phyloP scores from a whole-genome alignment of 2,888 invertebrate species.

The Seira ritae region DNA sequence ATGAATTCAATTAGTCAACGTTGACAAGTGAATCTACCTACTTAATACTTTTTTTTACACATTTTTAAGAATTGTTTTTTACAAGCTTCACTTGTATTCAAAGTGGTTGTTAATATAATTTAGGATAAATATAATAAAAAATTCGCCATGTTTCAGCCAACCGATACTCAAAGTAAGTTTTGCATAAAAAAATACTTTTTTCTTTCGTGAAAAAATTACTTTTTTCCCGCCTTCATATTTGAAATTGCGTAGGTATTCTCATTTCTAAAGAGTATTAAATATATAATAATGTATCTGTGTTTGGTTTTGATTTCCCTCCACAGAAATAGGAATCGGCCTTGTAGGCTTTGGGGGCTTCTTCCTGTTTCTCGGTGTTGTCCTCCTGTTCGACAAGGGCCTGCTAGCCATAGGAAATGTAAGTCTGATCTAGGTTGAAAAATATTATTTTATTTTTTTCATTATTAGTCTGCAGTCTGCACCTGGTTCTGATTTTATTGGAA shows the following conservation, averaged over 20 bases:
- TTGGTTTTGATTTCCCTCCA: constrained; percentile 75
- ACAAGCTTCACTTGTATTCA: too few relatives aligned
- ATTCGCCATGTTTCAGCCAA: constrained; percentile 76
- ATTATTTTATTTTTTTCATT: too few relatives aligned
- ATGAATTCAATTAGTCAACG: too few relatives aligned
- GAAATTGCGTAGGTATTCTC: neutral
- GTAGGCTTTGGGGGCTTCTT: constrained; percentile 97
- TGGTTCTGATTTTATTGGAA: neutral
- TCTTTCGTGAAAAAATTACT: too few relatives aligned
- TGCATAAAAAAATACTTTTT: neutral
- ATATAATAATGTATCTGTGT: neutral
- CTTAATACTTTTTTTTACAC: too few relatives aligned
- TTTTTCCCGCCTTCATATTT: neutral
- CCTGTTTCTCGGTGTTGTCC: constrained; percentile 92
- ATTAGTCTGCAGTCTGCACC: neutral
- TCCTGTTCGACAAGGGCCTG: constrained; percentile 97
- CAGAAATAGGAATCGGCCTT: constrained; percentile 98
- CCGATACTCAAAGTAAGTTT: constrained; percentile 77
- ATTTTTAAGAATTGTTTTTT: too few relatives aligned
- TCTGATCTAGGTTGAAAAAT: too few relatives aligned
- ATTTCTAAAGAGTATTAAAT: neutral
- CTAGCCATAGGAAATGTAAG: constrained; percentile 99
- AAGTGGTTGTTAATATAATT: too few relatives aligned
- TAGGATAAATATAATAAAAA: neutral
- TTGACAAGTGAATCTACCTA: too few relatives aligned